Evolutionary conservation across 2,113 vertebrate genomes (phyloP), one percentile per base, ranked within the genome.

Genomic region (Okapia johnstoni): DNA sequence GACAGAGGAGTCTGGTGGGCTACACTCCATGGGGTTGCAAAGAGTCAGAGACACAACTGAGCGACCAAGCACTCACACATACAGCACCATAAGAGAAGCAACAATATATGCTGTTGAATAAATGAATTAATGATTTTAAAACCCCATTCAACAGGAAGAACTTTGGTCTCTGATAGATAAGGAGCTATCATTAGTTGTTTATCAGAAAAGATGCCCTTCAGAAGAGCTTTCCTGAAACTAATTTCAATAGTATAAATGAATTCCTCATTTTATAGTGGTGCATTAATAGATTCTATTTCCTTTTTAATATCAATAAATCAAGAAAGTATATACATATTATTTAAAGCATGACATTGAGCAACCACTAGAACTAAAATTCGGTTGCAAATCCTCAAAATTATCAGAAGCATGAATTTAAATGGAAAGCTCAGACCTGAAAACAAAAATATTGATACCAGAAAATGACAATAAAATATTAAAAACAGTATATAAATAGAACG

Each of bases 151-250:
- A 28, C 1, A 50, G 46, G 3, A 93, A 48, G 25, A 88, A 95
- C 36, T 79, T 21, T 21, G 9, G 55, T 70, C 73, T 94, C 11
- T 50, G 58, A 76, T 28, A 58, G 19, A 40, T 52, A 58, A 21
- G 46, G 6, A 87, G 46, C 43, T 60, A 55, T 63, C 16, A 48
- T 85, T 83, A 52, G 73, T 5, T 92, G 26, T 84, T 93, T 73
- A 61, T 63, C 26, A 88, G n/a, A 85, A 96, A 12, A 90, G 40
- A 90, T 16, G 7, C 2, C 30, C 26, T 92, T 96, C 52, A 94
- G n/a, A 93, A 94, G 90, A 90, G 36, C 30, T 54, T 88, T 40
- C 28, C 43, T 93, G 50, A 90, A 97, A 92, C 48, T 54, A 76
- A 93, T 73, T 81, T 76, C 21, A 76, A 40, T 15, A 50, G 19